A percentile compares a stretch with the other conserved stretches of the same genome.
Evolutionary conservation across 2,888 invertebrate species (phyloP).

Genomic region (Acanthosepion esculentum): DNA sequence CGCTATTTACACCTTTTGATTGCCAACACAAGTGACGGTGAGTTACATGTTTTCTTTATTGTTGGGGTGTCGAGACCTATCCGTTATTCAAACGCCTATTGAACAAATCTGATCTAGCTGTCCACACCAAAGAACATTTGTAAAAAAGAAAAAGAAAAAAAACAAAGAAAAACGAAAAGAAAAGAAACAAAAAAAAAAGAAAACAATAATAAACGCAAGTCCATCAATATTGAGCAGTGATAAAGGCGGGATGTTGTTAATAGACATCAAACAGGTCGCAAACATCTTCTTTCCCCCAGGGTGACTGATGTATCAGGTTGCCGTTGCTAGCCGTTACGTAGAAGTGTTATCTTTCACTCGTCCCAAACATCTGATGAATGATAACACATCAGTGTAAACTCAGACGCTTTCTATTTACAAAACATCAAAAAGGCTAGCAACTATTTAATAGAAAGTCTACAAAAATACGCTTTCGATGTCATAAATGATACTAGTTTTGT

Average conservation of each 20-base stretch:
- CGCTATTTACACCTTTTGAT: slow-evolving; percentile 33
- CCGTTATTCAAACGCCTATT: slow-evolving; percentile 22
- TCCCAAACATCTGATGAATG: background rate
- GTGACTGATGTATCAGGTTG: background rate
- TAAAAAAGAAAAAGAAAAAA: background rate
- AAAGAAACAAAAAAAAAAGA: background rate
- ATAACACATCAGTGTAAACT: slow-evolving; percentile 33
- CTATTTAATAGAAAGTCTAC: slow-evolving; percentile 33
- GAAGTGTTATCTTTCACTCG: background rate
- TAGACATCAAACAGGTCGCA: background rate
- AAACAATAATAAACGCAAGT: background rate
- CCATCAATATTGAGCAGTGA: slow-evolving; percentile 14
- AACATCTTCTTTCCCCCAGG: background rate
- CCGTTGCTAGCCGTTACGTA: background rate
- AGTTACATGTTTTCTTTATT: background rate
- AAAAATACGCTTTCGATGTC: background rate
- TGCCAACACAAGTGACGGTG: background rate
- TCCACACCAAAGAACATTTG: slow-evolving; percentile 9
- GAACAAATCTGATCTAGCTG: background rate
- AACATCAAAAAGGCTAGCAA: background rate
- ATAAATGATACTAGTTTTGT: too few species aligned
- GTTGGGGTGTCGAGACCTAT: slow-evolving; percentile 15
- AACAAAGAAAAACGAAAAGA: background rate
- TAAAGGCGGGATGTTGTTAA: slow-evolving; percentile 33
- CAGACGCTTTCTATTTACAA: slow-evolving; percentile 6